Evolutionary conservation across 2,888 invertebrate genomes (phyloP).

Genomic region (Acanthosepion lycidas): DNA sequence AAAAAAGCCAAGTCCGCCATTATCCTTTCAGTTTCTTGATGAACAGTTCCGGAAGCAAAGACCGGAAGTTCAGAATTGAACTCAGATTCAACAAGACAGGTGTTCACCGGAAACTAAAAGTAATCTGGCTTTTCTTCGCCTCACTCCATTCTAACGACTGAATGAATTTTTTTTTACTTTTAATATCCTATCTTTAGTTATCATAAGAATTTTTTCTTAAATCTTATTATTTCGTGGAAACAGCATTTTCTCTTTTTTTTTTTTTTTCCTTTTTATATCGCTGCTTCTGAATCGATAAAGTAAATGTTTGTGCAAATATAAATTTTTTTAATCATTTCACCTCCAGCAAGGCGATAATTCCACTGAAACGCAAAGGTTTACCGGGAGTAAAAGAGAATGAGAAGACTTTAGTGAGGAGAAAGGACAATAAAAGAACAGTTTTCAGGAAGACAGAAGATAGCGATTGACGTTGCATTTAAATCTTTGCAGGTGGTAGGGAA

Average conservation of each 20-base stretch:
- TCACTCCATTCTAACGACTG: not conserved
- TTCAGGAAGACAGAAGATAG: too few species aligned
- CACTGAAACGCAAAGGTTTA: too few species aligned
- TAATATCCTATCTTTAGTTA: not conserved
- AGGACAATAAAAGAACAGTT: too few species aligned
- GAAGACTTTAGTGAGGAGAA: too few species aligned
- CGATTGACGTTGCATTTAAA: too few species aligned
- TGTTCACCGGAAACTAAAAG: not conserved
- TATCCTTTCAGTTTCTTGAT: not conserved
- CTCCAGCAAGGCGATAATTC: too few species aligned
- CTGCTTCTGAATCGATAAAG: too few species aligned
- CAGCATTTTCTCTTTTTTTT: not conserved
- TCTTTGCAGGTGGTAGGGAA: too few species aligned
- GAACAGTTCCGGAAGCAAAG: conserved; percentile 8
- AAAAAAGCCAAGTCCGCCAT: not conserved
- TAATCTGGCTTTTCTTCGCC: not conserved
- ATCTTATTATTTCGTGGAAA: not conserved
- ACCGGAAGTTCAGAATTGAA: conserved; percentile 20
- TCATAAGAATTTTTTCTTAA: not conserved
- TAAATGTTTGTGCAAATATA: too few species aligned
- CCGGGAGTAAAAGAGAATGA: too few species aligned
- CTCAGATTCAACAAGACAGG: not conserved
- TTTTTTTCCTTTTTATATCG: not conserved
- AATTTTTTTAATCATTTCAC: too few species aligned
- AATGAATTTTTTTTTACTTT: not conserved